Evolutionary conservation across 1,140 invertebrate genomes (phyloP).

Genomic region (Thalassaphorura encarpata): DNA sequence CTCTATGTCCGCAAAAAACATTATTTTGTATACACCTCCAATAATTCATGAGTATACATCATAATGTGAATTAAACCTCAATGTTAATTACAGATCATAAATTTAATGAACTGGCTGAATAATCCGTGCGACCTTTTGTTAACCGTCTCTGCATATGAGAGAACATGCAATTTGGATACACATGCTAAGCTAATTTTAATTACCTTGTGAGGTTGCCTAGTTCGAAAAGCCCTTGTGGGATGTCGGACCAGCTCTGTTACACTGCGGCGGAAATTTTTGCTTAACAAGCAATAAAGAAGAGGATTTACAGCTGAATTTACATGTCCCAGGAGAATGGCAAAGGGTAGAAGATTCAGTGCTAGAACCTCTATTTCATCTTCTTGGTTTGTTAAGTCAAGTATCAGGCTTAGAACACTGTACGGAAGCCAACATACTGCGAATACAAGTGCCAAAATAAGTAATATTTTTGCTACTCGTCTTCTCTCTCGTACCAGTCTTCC

Average conservation of each 20-base stretch:
- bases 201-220: slow-evolving; percentile 30
- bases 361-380: slow-evolving; percentile 8
- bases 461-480: slow-evolving; percentile 59
- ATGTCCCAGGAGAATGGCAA: slow-evolving; percentile 49
- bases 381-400: slow-evolving; percentile 47
- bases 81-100: too few species aligned
- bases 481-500: slow-evolving; percentile 53
- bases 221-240: slow-evolving; percentile 24
- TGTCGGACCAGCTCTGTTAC: slow-evolving; percentile 47
- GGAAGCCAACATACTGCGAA: slow-evolving; percentile 72
- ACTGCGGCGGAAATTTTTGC: slow-evolving; percentile 68
- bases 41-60: neutral
- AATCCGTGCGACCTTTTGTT: neutral
- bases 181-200: neutral
- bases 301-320: slow-evolving; percentile 78
- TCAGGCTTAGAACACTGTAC: slow-evolving; percentile 55
- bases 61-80: neutral
- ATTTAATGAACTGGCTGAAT: too few species aligned
- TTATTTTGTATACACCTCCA: neutral
- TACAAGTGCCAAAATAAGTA: slow-evolving; percentile 58
- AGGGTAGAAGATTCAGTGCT: slow-evolving; percentile 38
- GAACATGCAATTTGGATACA: neutral
- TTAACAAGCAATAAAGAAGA: slow-evolving; percentile 78
- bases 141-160: neutral
- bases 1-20: too few species aligned